Evolutionary conservation across 2,888 invertebrate genomes (phyloP), one percentile per base, ranked within the genome.

Genomic region (Liopterus haemorrhoidalis): DNA sequence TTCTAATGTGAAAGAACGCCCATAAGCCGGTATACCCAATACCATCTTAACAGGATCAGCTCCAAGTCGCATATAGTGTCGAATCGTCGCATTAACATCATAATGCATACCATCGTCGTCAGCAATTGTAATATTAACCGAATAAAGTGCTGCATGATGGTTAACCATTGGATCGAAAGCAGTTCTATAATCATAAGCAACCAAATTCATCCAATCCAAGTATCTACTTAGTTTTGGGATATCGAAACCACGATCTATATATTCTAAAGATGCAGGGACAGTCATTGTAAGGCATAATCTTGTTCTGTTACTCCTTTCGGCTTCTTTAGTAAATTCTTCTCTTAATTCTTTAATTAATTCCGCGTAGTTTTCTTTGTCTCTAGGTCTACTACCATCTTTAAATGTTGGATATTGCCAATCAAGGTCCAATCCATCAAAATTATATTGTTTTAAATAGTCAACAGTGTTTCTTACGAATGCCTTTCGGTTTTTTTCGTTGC

Each of bases 161-260:
- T 92, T 90, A 4, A 88, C 90, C 0, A 87, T 81, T 0, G 91
- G 89, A 62, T 93, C 92, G 63, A 85, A 89, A 0, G 92, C 88
- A 0, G 90, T 90, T 67, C 93, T 92, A 65, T 92, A 93, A 67
- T 93, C 93, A 67, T 93, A 93, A 3, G 89, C 85, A 20, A 93
- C 70, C 49, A 93, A 75, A 69, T 93, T 93, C 75, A 93, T 85
- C 79, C 93, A 93, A 69, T 93, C 93, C 56, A 92, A 70, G 65
- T 91, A 82, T 58, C 82, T 83, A 65, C 89, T 88, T 44, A 95
- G 70, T 57, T 84, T 84, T 49, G 85, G 84, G 44, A 95, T 78
- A 59, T 95, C 93, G 64, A 91, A 95, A 50, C 94, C 94, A 63
- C 92, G 90, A 62, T 91, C 85, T 54, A 94, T 86, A 62, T 92